Percentiles rank a stretch among this genome's conserved stretches.
Evolutionary conservation across 2,797 vertebrate species (phyloP).

Genomic region (Artibeus jamaicensis): DNA sequence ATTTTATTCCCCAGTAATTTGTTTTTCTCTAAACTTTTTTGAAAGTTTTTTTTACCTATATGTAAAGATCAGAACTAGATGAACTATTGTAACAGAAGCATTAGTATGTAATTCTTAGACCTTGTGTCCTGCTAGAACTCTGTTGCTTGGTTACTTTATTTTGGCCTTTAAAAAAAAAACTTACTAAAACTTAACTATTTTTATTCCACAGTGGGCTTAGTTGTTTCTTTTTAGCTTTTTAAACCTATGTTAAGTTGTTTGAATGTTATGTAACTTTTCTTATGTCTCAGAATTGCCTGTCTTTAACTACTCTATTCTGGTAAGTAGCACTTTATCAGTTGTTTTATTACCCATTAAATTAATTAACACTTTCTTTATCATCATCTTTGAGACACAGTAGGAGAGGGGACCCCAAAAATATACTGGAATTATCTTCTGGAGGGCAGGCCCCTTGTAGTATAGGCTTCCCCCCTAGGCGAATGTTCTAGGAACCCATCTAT

Average conservation of each 20-base stretch:
- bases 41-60: background rate
- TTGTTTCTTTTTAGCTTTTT: background rate
- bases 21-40: background rate
- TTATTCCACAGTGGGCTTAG: background rate
- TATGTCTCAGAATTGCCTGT: background rate
- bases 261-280: background rate
- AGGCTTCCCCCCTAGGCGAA: too few relatives aligned
- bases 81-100: background rate
- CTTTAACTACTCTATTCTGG: background rate
- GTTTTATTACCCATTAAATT: background rate
- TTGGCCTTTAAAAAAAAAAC: background rate
- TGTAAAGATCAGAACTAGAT: background rate
- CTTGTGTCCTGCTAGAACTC: background rate
- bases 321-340: background rate
- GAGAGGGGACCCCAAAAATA: too few relatives aligned
- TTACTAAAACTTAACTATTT: background rate
- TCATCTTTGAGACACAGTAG: background rate
- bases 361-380: background rate
- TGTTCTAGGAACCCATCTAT: too few relatives aligned
- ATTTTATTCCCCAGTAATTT: background rate
- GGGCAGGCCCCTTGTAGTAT: too few relatives aligned
- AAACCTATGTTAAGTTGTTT: background rate
- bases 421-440: too few relatives aligned
- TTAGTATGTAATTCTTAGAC: background rate
- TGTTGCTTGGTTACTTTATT: background rate